These are phyloP conservation scores for Stenotaenia linearis DNA, from an alignment of 2,888 invertebrate genomes.

Conservation along the genomic window DNA sequence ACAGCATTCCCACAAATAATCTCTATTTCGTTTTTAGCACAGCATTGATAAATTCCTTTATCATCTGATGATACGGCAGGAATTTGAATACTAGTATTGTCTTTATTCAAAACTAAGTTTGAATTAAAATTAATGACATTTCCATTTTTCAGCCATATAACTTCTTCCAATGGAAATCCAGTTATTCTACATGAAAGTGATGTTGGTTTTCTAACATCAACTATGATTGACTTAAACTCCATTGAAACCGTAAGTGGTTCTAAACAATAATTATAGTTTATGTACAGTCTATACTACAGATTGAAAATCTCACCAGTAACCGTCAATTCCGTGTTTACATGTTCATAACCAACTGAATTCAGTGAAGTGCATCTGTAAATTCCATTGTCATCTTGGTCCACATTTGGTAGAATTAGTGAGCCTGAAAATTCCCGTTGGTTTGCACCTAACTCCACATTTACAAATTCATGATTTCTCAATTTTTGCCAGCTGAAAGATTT, in stretches of 20 bases:
- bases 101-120: background rate
- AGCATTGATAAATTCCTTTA: slow-evolving; percentile 21
- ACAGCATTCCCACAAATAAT: background rate
- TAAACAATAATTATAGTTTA: background rate
- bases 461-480: background rate
- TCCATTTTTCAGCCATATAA: slow-evolving; percentile 16
- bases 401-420: background rate
- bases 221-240: background rate
- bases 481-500: background rate
- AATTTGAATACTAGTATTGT: background rate
- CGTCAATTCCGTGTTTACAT: background rate
- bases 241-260: background rate
- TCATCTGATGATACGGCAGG: background rate
- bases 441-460: background rate
- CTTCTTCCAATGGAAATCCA: background rate
- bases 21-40: background rate
- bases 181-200: background rate
- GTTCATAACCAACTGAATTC: background rate
- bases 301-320: background rate
- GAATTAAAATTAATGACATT: background rate
- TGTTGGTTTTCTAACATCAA: background rate
- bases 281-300: background rate
- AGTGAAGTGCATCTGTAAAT: background rate
- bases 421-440: background rate
- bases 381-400: background rate